These are phyloP conservation scores for Platalea minor DNA, from an alignment of 2,797 vertebrate genomes.

Conservation along the genomic window DNA sequence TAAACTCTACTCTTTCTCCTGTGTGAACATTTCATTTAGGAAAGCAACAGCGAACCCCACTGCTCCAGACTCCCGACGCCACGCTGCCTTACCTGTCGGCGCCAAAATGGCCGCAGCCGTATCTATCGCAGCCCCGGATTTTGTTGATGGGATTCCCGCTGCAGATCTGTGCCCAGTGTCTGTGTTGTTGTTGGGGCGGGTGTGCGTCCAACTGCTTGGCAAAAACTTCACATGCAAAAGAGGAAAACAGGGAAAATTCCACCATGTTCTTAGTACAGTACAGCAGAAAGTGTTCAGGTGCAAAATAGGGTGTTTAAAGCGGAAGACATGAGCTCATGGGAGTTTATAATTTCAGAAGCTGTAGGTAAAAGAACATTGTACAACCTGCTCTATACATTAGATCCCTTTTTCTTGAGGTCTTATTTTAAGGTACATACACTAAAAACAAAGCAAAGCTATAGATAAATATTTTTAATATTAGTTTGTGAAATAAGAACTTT, in stretches of 20 bases:
- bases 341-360: background rate
- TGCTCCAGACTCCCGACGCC: accelerated
- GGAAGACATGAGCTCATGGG: accelerated
- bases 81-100: slow-evolving; percentile 37
- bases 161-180: slow-evolving; percentile 68
- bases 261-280: accelerated
- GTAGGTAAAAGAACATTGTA: background rate
- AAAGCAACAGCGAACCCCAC: accelerated
- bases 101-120: slow-evolving; percentile 66
- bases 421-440: background rate
- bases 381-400: background rate
- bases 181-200: slow-evolving; percentile 26
- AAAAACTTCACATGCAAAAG: background rate
- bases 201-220: background rate
- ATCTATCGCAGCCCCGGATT: slow-evolving; percentile 69
- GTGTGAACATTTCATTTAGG: background rate
- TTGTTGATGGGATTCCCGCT: slow-evolving; percentile 66
- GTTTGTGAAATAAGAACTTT: background rate
- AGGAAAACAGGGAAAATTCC: background rate
- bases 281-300: background rate
- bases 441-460: background rate
- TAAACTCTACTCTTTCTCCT: background rate
- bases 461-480: background rate
- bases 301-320: background rate
- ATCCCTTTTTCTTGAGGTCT: background rate